Base-by-base conservation (phyloP, 2,113 vertebrate genomes). In the Dolichotis patagonum region DNA sequence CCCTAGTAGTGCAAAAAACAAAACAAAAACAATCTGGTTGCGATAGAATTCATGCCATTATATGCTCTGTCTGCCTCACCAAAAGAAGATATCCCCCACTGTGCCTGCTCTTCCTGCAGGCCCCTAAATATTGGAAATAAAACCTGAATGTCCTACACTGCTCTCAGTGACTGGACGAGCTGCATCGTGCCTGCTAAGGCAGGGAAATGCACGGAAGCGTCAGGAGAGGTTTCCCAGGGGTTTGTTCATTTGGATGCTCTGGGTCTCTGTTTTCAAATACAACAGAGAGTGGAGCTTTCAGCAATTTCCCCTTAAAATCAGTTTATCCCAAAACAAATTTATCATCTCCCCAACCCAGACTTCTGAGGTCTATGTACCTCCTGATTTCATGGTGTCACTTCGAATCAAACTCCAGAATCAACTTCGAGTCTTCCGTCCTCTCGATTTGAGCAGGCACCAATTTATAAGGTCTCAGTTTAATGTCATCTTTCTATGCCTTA, bases 101-200 rank as follows among this genome's bases (percentile, higher is more conserved):
- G 63, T 32, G 20, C 7, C 63, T 90, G 52, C n/a, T 62, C 43
- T 60, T 71, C 71, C 80, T 7, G 7, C 71, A 90, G 73, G 41
- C 13, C 58, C 28, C 22, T 8, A 16, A n/a, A 30, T 32, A 30
- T 81, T 71, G 71, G 49, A 84, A 78, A 62, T 43, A 32, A 83
- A 84, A 80, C 19, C 3, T 2, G 20, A 22, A 22, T 7, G 56
- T 22, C 56, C 56, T 7, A 14, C 0, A 0, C n/a, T 24, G n/a
- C 32, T 30, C 13, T 80, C 30, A 32, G 43, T 38, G 71, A 85
- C 7, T 1, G 4, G 80, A 63, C 2, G 19, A 89, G 58, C 38
- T 35, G 17, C 1, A 19, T 7, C 0, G 7, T 14, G 24, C 38
- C 46, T 56, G 80, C 63, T 73, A 28, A 1, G 14, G 46, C 65